phyloP scores from a whole-genome alignment of 2,888 invertebrate species.

The Eristalis arbustorum region DNA sequence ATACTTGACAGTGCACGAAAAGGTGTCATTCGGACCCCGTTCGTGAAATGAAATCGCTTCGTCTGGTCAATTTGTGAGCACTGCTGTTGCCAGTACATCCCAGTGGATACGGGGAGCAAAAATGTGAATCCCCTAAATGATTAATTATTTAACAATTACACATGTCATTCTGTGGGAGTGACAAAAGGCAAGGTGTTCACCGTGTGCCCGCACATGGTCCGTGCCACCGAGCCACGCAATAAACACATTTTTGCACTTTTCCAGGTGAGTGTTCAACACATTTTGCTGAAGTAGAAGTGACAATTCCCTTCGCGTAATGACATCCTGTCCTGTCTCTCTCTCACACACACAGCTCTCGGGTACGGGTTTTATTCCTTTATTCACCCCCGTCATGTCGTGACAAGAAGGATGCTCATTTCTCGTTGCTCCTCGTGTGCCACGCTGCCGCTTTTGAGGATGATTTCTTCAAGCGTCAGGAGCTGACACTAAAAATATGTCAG shows the following conservation, averaged over 20 bases:
- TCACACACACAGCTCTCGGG: neutral
- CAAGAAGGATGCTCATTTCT: neutral
- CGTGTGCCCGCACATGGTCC: neutral
- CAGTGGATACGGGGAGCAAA: neutral
- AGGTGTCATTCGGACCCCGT: too few species aligned
- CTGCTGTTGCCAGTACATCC: too few species aligned
- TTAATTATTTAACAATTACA: constrained; percentile 53
- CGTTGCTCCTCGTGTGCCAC: neutral
- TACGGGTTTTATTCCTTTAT: constrained; percentile 7
- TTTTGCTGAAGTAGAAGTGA: constrained; percentile 29
- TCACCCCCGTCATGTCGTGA: neutral
- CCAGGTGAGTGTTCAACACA: constrained; percentile 31
- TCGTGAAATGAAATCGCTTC: too few species aligned
- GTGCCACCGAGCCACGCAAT: neutral
- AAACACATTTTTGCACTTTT: constrained; percentile 60
- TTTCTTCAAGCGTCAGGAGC: constrained; percentile 9
- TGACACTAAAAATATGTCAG: constrained; percentile 28
- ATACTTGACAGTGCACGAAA: neutral
- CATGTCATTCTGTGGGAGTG: constrained; percentile 15
- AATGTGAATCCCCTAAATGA: constrained; percentile 8
- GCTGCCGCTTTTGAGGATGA: constrained; percentile 10
- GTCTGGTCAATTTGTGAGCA: too few species aligned
- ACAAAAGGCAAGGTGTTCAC: constrained; percentile 5
- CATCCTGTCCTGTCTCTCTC: neutral
- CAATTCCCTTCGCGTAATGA: constrained; percentile 39